phyloP scores from a whole-genome alignment of 2,888 invertebrate genomes.

The Dynastes hyllus region DNA sequence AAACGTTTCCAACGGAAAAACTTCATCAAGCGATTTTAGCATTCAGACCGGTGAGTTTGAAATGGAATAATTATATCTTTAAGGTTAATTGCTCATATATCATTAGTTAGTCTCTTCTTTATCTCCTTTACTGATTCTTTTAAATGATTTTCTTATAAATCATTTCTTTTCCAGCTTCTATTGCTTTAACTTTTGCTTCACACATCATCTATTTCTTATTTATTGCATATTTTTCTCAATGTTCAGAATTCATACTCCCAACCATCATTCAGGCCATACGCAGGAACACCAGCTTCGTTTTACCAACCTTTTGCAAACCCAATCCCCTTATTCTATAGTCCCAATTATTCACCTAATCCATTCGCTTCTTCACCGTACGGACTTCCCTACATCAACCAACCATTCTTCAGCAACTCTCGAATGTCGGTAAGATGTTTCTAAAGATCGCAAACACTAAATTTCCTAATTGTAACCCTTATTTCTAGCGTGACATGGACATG shows the following conservation, averaged over 20 bases:
- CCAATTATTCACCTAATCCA: conserved; percentile 52
- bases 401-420: conserved; percentile 69
- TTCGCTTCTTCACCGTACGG: conserved; percentile 62
- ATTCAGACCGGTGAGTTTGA: conserved; percentile 73
- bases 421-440: conserved; percentile 73
- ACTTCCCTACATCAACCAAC: conserved; percentile 69
- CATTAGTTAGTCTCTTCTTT: not conserved
- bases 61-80: no score
- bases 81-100: no score
- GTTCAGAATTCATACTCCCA: conserved; percentile 64
- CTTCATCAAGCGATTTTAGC: conserved; percentile 74
- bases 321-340: conserved; percentile 67
- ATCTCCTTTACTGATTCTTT: not conserved
- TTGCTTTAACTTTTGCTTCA: no score
- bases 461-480: not conserved
- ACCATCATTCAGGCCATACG: conserved; percentile 73
- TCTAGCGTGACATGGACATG: conserved; percentile 77
- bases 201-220: not conserved
- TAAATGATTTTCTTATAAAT: not conserved
- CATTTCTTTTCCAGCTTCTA: no score
- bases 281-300: conserved; percentile 66
- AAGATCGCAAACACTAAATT: not conserved
- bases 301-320: conserved; percentile 73
- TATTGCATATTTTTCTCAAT: conserved; percentile 49
- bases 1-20: conserved; percentile 72